A percentile compares a stretch with the other conserved stretches of the same genome.
Evolutionary conservation across 2,888 invertebrate genomes (phyloP).

Genomic region (Harpagoxenus sublaevis): DNA sequence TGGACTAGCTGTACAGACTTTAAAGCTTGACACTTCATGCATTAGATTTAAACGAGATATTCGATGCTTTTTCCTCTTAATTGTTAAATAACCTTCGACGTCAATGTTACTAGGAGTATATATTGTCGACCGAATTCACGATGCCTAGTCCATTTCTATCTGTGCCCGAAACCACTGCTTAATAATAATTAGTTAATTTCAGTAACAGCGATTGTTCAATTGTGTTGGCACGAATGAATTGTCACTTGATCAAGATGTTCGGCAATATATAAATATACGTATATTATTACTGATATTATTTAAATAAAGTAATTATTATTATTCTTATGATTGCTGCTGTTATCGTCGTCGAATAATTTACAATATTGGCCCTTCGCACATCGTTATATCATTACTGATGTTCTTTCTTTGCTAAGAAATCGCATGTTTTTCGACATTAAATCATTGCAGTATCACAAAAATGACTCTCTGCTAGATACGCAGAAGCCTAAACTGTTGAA

Average conservation of each 20-base stretch:
- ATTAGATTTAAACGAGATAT: slow-evolving; percentile 35
- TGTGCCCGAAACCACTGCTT: slow-evolving; percentile 50
- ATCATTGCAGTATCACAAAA: slow-evolving; percentile 1
- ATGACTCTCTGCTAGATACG: slow-evolving; percentile 5
- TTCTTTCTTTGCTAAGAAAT: slow-evolving; percentile 2
- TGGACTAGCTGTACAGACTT: slow-evolving; percentile 56
- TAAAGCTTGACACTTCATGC: slow-evolving; percentile 22
- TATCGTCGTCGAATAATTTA: slow-evolving; percentile 45
- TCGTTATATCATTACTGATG: slow-evolving; percentile 3
- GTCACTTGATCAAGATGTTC: slow-evolving; percentile 71
- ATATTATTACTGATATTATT: slow-evolving; percentile 75
- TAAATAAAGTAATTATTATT: slow-evolving; percentile 76
- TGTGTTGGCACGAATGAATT: slow-evolving; percentile 66
- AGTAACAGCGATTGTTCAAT: slow-evolving; percentile 57
- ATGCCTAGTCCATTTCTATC: slow-evolving; percentile 62
- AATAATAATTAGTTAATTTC: slow-evolving; percentile 56
- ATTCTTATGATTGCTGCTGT: slow-evolving; percentile 68
- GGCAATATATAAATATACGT: slow-evolving; percentile 77
- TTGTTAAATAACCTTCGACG: slow-evolving; percentile 39
- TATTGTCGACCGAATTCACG: slow-evolving; percentile 5
- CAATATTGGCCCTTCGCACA: slow-evolving; percentile 17
- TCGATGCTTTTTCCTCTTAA: slow-evolving; percentile 48
- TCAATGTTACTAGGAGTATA: slow-evolving; percentile 30
- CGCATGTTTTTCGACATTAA: background rate
- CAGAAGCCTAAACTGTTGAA: slow-evolving; percentile 32